Evolutionary conservation across 2,888 invertebrate species (phyloP).

Genomic region (Pristionchus arcanus): DNA sequence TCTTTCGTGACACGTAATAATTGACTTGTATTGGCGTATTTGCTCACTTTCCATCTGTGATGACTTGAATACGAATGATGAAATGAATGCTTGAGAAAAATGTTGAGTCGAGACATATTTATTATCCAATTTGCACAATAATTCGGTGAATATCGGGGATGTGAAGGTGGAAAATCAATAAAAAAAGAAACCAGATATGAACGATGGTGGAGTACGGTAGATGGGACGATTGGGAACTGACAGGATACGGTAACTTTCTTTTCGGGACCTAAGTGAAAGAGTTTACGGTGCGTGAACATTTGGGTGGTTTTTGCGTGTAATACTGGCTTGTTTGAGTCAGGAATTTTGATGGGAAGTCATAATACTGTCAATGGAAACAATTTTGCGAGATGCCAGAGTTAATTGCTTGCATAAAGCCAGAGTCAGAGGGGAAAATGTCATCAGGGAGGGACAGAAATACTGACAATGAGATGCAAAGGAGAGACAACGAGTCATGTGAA

Average conservation of each 20-base stretch:
- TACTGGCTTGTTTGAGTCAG: neutral
- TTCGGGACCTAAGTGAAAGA: conserved; percentile 22
- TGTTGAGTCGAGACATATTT: neutral
- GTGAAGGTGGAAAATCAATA: neutral
- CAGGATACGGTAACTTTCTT: neutral
- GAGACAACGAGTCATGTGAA: neutral
- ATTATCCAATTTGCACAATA: conserved; percentile 49
- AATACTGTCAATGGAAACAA: conserved; percentile 3
- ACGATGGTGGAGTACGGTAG: neutral
- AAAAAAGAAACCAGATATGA: conserved; percentile 13
- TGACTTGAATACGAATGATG: neutral
- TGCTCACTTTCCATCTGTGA: conserved; percentile 13
- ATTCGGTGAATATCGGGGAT: neutral
- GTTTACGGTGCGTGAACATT: neutral
- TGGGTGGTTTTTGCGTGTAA: neutral
- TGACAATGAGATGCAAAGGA: neutral
- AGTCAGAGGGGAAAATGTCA: conserved; percentile 1
- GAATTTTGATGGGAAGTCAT: neutral
- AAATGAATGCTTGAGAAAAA: neutral
- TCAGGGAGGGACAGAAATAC: neutral
- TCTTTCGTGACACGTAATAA: neutral
- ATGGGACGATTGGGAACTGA: neutral
- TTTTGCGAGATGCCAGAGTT: too few species aligned
- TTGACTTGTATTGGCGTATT: neutral
- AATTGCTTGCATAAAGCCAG: conserved; percentile 20